Conservation (phyloP, 1,140 invertebrate genomes). For the roundworm (Caenorhabditis elegans) region DNA sequence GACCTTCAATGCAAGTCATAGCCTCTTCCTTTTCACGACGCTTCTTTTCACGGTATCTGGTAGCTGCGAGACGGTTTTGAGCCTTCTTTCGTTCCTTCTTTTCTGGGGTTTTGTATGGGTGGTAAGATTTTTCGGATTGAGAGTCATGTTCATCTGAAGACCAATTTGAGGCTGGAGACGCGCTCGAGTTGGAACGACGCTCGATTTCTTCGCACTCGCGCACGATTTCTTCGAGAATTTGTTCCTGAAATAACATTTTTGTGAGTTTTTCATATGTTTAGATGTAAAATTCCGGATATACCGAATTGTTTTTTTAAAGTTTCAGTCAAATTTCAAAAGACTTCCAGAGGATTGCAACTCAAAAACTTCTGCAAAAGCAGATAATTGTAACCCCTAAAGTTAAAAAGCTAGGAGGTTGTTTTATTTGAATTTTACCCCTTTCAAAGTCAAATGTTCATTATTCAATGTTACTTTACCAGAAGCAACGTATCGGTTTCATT, state of each 20-base stretch:
- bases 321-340: too few species aligned
- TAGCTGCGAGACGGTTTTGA: constrained; percentile 37
- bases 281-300: too few species aligned
- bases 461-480: too few species aligned
- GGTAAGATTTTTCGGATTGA: constrained; percentile 5
- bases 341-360: too few species aligned
- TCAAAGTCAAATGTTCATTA: too few species aligned
- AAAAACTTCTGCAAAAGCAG: too few species aligned
- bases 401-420: too few species aligned
- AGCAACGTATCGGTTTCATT: too few species aligned
- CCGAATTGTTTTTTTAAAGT: too few species aligned
- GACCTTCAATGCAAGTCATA: neutral
- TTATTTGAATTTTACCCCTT: too few species aligned
- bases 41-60: constrained; percentile 41
- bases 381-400: too few species aligned
- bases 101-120: constrained; percentile 27
- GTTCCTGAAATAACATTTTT: constrained; percentile 14
- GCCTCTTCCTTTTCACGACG: constrained; percentile 35
- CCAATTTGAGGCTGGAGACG: constrained; percentile 15
- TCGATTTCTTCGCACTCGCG: constrained; percentile 46
- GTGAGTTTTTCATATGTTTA: too few species aligned
- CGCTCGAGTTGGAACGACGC: constrained; percentile 30
- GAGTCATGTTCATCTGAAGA: constrained; percentile 4
- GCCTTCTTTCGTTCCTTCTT: constrained; percentile 43
- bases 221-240: constrained; percentile 42